These are phyloP conservation scores for Cydia fagiglandana DNA, from an alignment of 1,140 invertebrate genomes.

Conservation along the genomic window DNA sequence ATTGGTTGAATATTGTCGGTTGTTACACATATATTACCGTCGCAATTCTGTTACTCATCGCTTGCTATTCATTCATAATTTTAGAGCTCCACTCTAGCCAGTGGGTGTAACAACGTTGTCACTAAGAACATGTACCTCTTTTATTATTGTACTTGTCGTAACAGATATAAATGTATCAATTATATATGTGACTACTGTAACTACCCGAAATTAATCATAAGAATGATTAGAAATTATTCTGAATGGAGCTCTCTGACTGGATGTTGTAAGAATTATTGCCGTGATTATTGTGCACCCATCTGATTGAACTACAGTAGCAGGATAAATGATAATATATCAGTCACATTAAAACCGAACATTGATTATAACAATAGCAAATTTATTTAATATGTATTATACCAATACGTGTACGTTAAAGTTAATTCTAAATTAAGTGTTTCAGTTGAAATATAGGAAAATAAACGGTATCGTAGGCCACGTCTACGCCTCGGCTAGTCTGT, in stretches of 20 bases:
- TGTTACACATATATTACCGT: background rate
- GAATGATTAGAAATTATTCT: background rate
- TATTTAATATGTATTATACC: background rate
- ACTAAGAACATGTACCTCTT: background rate
- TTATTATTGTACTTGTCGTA: conserved; percentile 3
- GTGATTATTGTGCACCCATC: background rate
- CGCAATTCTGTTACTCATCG: background rate
- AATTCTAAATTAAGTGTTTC: background rate
- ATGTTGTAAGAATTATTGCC: background rate
- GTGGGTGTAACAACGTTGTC: background rate
- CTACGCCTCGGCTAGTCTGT: no score
- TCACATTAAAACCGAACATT: background rate
- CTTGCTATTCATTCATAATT: conserved; percentile 24
- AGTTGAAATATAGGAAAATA: background rate
- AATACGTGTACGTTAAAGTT: background rate
- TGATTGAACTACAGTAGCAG: background rate
- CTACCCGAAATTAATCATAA: background rate
- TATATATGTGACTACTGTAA: background rate
- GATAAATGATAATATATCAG: background rate
- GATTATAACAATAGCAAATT: background rate
- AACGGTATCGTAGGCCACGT: no score
- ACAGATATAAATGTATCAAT: background rate
- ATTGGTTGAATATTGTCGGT: background rate
- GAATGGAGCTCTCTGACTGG: background rate
- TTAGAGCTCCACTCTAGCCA: background rate